Evolutionary conservation across 2,888 invertebrate species (phyloP), one percentile per base, ranked within the genome.

Genomic region (Periphyllus acericola): DNA sequence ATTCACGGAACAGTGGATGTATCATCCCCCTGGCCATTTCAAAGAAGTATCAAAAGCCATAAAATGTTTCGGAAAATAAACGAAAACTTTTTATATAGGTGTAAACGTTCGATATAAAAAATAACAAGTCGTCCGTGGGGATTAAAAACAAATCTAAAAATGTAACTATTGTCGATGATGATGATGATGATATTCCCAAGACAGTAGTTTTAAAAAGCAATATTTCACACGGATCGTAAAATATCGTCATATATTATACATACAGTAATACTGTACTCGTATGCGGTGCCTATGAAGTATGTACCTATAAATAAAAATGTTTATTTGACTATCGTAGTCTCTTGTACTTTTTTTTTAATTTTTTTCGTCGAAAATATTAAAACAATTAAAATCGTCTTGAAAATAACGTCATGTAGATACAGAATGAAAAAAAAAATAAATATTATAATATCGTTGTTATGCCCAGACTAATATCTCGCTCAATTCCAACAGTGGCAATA

Each of bases 61-160:
- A 84, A 76, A 84, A 84, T 76, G 36, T 55, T 83, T 60, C 21
- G 66, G 21, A 76, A 36, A 74, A 74, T 3, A 40, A 40, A 74
- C 60, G 14, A 60, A 60, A 46, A 75, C 60, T 84, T 75, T 81
- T 84, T 76, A 40, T 66, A 25, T 75, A 66, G 75, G 83, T 84
- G 83, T 84, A 84, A 75, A 83, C 83, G 83, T 76, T 84, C 83
- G 21, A 66, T 75, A 66, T 32, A 40, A 74, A 71, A 55, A 82
- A 32, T n/a, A 82, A 0, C 40, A 29, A 84, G 25, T 76, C 60
- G 19, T 66, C 75, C 66, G 3, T 21, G 66, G 83, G 66, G 75
- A 76, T 84, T 76, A 84, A 84, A 83, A 76, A 76, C 66, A 75
- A 84, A 76, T 84, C 83, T 76, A 76, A 84, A 84, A 84, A 66